Percentiles rank a stretch among this genome's conserved stretches.
Evolutionary conservation across 2,113 vertebrate species (phyloP).

Genomic region (Setophaga coronata): DNA sequence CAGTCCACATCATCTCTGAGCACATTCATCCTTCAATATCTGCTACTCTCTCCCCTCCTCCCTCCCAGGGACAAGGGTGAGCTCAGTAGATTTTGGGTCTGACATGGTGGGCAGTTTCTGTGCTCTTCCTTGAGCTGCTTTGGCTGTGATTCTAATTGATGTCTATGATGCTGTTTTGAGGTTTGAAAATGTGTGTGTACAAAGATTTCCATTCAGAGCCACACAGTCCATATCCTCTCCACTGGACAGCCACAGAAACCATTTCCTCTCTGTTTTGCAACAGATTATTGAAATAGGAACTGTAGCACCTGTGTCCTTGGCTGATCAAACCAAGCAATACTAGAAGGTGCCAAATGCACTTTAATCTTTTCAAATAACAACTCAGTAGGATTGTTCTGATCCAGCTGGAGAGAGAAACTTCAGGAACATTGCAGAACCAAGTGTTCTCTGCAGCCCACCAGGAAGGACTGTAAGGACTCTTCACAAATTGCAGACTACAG

Average conservation of each 20-base stretch:
- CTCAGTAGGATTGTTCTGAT: not conserved
- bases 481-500: not conserved
- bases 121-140: not conserved
- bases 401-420: not conserved
- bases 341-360: not conserved
- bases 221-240: not conserved
- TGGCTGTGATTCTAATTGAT: not conserved
- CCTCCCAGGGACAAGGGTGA: not conserved
- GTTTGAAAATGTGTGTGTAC: not conserved
- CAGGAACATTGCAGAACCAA: not conserved
- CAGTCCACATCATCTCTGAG: not conserved
- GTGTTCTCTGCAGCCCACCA: not conserved
- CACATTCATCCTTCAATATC: not conserved
- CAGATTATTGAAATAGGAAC: not conserved
- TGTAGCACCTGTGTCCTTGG: not conserved
- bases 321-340: not conserved
- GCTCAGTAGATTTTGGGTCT: not conserved
- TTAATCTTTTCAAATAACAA: not conserved
- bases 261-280: slow-evolving; percentile 5
- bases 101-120: not conserved
- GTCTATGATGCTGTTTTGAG: not conserved
- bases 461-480: not conserved
- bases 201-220: not conserved
- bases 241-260: not conserved
- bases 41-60: not conserved